phyloP scores from a whole-genome alignment of 2,888 invertebrate genomes.

The Hemicrepidius hirtus region DNA sequence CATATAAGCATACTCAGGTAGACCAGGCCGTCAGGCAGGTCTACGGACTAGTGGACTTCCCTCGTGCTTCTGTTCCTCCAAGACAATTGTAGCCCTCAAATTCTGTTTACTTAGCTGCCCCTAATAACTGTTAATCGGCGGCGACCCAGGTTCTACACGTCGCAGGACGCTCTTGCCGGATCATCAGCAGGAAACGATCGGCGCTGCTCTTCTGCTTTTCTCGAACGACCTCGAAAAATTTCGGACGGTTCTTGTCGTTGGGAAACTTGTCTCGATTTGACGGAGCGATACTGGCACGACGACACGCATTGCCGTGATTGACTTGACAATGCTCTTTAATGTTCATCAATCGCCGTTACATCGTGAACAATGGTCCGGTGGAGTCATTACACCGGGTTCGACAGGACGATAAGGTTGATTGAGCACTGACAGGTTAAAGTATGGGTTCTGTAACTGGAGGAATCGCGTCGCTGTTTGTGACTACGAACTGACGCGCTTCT shows the following conservation, averaged over 20 bases:
- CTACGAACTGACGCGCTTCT: slow-evolving; percentile 30
- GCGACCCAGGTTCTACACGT: slow-evolving; percentile 23
- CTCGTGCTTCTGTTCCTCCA: slow-evolving; percentile 53
- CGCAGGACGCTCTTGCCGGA: slow-evolving; percentile 20
- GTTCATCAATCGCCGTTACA: slow-evolving; percentile 65
- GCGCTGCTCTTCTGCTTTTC: slow-evolving; percentile 10
- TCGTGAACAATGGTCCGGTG: slow-evolving; percentile 66
- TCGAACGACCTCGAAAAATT: slow-evolving; percentile 1
- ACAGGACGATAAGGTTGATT: slow-evolving; percentile 65
- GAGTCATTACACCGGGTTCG: slow-evolving; percentile 66
- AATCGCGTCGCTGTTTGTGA: slow-evolving; percentile 40
- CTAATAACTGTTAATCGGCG: slow-evolving; percentile 54
- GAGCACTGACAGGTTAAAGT: slow-evolving; percentile 65
- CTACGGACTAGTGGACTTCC: slow-evolving; percentile 53
- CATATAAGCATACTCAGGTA: slow-evolving; percentile 69
- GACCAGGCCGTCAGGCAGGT: slow-evolving; percentile 67
- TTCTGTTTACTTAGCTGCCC: slow-evolving; percentile 56
- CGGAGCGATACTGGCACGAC: slow-evolving; percentile 30
- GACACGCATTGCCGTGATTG: slow-evolving; percentile 63
- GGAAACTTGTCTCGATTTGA: slow-evolving; percentile 24
- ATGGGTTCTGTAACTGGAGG: slow-evolving; percentile 53
- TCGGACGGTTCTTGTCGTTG: slow-evolving; percentile 1
- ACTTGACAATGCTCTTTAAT: slow-evolving; percentile 69
- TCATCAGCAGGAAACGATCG: slow-evolving; percentile 1
- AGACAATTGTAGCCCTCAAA: slow-evolving; percentile 51